Percentiles rank a stretch among this genome's conserved stretches.
phyloP scores from a whole-genome alignment of 1,140 invertebrate genomes.

The Nephila pilipes region DNA sequence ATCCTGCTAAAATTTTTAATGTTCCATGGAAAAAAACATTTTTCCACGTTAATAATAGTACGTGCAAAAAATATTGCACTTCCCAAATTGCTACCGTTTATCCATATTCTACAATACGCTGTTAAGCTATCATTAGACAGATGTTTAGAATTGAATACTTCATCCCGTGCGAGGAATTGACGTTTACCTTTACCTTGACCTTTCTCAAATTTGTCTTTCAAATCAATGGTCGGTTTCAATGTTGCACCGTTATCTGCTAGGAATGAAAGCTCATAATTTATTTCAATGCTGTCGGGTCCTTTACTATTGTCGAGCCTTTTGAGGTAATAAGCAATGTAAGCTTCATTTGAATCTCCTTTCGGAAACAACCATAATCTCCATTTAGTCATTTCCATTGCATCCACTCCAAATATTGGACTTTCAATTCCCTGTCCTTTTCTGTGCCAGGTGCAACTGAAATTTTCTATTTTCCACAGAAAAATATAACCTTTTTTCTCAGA shows the following conservation, averaged over 20 bases:
- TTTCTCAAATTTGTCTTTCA: background rate
- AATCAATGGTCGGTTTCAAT: no score
- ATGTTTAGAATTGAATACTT: background rate
- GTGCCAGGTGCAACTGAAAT: background rate
- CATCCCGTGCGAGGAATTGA: background rate
- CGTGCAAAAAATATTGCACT: background rate
- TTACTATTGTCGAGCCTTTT: background rate
- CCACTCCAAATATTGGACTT: conserved; percentile 6
- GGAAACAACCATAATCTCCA: background rate
- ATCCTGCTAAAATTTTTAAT: background rate
- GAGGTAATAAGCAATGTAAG: background rate
- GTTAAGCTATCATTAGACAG: background rate
- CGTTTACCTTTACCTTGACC: background rate
- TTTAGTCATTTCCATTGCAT: background rate
- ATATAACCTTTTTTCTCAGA: background rate
- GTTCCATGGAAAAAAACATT: background rate
- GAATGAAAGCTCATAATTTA: background rate
- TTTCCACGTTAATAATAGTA: background rate
- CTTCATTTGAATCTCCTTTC: background rate
- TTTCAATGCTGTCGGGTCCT: background rate
- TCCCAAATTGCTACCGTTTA: background rate
- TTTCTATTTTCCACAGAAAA: conserved; percentile 3
- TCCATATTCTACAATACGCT: background rate
- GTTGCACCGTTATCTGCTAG: background rate
- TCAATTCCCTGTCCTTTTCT: background rate